Percentiles rank a stretch among this genome's conserved stretches.
Conservation (phyloP, 2,113 vertebrate genomes). For the Aegithalos caudatus region DNA sequence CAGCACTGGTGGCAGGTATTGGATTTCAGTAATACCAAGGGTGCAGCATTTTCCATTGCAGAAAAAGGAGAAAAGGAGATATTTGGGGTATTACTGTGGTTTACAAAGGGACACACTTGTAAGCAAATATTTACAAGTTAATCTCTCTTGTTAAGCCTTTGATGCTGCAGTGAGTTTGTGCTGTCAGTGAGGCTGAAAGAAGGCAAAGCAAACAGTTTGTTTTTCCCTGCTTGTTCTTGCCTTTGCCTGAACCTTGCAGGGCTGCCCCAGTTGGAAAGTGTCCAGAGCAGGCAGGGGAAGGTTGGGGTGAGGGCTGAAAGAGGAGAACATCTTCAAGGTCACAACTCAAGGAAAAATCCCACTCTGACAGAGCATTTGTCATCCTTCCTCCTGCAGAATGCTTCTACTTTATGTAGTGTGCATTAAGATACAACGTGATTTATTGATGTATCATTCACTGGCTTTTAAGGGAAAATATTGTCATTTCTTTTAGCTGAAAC, state of each 20-base stretch:
- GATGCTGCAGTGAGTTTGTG: not conserved
- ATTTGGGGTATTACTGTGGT: not conserved
- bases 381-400: not conserved
- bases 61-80: not conserved
- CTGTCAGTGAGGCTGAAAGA: not conserved
- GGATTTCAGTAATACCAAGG: not conserved
- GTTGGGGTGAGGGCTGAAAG: not conserved
- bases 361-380: not conserved
- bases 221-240: not conserved
- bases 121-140: constrained; percentile 23
- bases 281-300: not conserved
- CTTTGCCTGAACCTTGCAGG: not conserved
- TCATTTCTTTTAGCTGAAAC: not conserved
- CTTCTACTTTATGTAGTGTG: not conserved
- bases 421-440: not conserved
- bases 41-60: not conserved
- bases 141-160: not conserved
- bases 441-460: not conserved
- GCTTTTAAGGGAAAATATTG: not conserved
- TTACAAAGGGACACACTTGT: not conserved
- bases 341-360: not conserved
- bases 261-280: not conserved
- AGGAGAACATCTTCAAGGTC: not conserved
- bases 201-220: not conserved
- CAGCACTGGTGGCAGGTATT: not conserved